These are phyloP conservation scores for Spizaetus ornatus DNA, from an alignment of 2,113 vertebrate genomes.

Conservation along the genomic window DNA sequence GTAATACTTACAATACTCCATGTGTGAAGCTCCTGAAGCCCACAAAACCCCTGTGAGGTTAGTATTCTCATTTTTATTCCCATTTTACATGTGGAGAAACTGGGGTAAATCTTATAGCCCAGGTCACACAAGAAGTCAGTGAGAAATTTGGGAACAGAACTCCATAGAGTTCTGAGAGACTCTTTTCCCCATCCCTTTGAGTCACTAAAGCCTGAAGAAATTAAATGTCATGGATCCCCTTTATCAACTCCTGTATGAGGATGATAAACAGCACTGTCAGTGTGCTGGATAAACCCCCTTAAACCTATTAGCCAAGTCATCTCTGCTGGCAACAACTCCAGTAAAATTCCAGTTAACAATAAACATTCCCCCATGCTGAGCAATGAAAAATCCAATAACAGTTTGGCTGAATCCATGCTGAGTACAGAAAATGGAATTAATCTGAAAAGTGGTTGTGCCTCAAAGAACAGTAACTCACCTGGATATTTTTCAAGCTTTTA, in stretches of 20 bases:
- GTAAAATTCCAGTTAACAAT: constrained; percentile 40
- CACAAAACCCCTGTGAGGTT: background rate
- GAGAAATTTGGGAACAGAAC: background rate
- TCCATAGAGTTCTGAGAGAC: background rate
- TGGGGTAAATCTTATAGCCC: background rate
- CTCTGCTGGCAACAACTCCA: constrained; percentile 3
- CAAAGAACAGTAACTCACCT: constrained; percentile 15
- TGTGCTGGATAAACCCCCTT: background rate
- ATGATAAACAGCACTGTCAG: background rate
- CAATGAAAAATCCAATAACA: constrained; percentile 59
- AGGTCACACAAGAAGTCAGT: background rate
- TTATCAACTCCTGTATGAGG: background rate
- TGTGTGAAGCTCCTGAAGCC: background rate
- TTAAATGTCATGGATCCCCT: background rate
- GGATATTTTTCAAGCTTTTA: background rate
- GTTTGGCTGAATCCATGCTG: constrained; percentile 52
- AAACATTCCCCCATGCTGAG: constrained; percentile 46
- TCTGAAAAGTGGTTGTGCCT: background rate
- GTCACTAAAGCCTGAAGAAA: background rate
- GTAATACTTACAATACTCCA: background rate
- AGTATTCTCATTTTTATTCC: background rate
- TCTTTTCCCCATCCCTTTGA: background rate
- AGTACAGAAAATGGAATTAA: constrained; percentile 44
- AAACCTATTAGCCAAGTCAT: constrained; percentile 4
- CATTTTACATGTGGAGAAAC: background rate